Base-by-base conservation (phyloP, 2,888 invertebrate genomes). In the Congeria kusceri region DNA sequence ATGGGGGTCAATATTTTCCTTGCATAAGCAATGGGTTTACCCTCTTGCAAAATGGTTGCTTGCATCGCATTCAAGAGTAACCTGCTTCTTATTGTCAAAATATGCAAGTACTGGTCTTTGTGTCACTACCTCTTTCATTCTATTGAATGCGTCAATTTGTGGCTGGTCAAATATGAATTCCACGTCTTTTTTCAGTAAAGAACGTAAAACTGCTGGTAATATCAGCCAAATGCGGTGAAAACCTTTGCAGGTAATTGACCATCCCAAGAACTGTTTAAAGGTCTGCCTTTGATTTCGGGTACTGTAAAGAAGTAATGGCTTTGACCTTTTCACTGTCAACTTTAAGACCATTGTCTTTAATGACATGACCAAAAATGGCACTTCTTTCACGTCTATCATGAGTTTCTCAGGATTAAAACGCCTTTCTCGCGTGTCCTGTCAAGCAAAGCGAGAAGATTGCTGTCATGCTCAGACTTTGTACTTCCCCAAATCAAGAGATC, bases 21-120 rank as follows among this genome's bases (percentile, higher is more conserved):
- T 18, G 86, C 85, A 62, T 79, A 89, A 3, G 85, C 85, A 18
- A 88, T 72, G 1, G 83, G 87, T 53, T 59, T 69, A 4, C 76
- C 77, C 20, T 88, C 75, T 49, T 87, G 88, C 7, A 87, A 49
- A 1, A 88, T 57, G 9, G 58, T 59, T 58, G 23, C 46, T 28
- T 27, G 28, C n/a, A 28, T 58, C 67, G 25, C 44, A 67, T 29
- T 62, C 44, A 9, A 80, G 80, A 11, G 83, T 79, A 44, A 87
- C 87, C 3, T 79, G 82, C 25, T 67, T 67, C 4, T 67, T 67
- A 20, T 11, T 18, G 25, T 58, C 67, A 67, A 67, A 67, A 15
- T 59, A 67, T 18, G 58, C 58, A 18, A 46, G 28, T 13, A 58
- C 58, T 1, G 57, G 58, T 32, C 67, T 27, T 44, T 66, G 13